Conservation (phyloP, 2,888 invertebrate species). For the Neoascia interrupta region DNA sequence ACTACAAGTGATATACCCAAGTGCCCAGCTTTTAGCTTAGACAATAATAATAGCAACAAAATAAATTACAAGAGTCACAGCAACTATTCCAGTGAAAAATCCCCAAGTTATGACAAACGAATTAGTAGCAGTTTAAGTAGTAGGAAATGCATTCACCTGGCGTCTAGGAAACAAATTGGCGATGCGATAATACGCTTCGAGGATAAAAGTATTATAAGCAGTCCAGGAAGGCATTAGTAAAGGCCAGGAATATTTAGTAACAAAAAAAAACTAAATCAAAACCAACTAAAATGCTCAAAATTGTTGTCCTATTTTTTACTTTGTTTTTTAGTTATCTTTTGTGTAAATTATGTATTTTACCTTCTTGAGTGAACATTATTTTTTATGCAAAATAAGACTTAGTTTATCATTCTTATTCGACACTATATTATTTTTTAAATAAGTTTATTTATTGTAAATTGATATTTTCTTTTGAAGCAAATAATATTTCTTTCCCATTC, state of each 20-base stretch:
- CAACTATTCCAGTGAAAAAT: slow-evolving; percentile 68
- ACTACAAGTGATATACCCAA: slow-evolving; percentile 71
- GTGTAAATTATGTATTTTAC: slow-evolving; percentile 51
- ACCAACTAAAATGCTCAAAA: slow-evolving; percentile 61
- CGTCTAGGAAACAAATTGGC: slow-evolving; percentile 80
- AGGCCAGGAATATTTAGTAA: too few relatives aligned
- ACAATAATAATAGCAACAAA: slow-evolving; percentile 24
- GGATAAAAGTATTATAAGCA: slow-evolving; percentile 77
- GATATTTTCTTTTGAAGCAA: not conserved
- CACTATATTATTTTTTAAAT: slow-evolving; percentile 24
- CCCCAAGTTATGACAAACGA: slow-evolving; percentile 68
- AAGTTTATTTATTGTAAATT: slow-evolving; percentile 34
- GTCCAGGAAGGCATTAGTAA: slow-evolving; percentile 45
- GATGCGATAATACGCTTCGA: slow-evolving; percentile 79
- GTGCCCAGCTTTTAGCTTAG: slow-evolving; percentile 69
- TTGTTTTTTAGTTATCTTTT: slow-evolving; percentile 40
- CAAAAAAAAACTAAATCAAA: too few relatives aligned
- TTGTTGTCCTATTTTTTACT: slow-evolving; percentile 40
- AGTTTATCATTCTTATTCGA: too few relatives aligned
- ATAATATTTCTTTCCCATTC: not conserved
- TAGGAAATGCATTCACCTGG: slow-evolving; percentile 80
- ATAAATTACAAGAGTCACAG: slow-evolving; percentile 48
- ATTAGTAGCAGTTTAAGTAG: slow-evolving; percentile 65
- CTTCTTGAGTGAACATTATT: slow-evolving; percentile 21
- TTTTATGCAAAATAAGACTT: too few relatives aligned